A percentile compares a stretch with the other conserved stretches of the same genome.
Evolutionary conservation across 2,888 invertebrate species (phyloP).

Genomic region (Machimus rusticus): DNA sequence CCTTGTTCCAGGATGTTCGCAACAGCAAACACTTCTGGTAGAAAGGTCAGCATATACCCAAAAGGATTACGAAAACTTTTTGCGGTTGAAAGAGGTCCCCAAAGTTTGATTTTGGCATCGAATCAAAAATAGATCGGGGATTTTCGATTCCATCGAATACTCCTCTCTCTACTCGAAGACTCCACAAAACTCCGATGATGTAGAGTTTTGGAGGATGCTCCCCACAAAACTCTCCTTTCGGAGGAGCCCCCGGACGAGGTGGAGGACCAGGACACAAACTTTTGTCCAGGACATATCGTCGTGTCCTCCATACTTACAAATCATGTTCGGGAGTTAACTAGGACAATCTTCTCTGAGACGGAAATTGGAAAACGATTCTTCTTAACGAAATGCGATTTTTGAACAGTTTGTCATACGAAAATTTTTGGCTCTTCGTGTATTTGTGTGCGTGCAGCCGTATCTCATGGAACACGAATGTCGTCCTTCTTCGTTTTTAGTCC

Average conservation of each 20-base stretch:
- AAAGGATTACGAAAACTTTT: conserved; percentile 40
- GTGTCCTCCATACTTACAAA: conserved; percentile 14
- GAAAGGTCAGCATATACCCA: conserved; percentile 39
- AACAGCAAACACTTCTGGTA: conserved; percentile 40
- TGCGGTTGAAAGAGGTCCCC: conserved; percentile 38
- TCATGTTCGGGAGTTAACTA: conserved; percentile 16
- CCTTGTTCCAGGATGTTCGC: conserved; percentile 41
- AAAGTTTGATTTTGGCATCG: conserved; percentile 39
- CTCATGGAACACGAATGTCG: neutral
- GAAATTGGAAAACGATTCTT: conserved; percentile 39
- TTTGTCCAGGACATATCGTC: conserved; percentile 6
- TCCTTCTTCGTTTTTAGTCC: neutral
- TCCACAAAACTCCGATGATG: neutral
- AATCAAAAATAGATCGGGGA: conserved; percentile 29
- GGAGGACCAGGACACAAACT: neutral
- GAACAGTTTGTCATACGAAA: conserved; percentile 17
- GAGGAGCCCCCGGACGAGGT: neutral
- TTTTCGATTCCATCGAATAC: conserved; percentile 30
- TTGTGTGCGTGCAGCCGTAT: neutral
- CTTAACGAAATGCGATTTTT: conserved; percentile 34
- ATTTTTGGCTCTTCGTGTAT: neutral
- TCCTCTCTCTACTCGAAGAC: neutral
- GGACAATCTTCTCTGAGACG: conserved; percentile 31
- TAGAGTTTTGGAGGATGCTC: neutral
- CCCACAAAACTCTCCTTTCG: too few species aligned